These are phyloP conservation scores for human (Homo sapiens) DNA, from an alignment of 2,113 vertebrate genomes.

Conservation along the genomic window GRCh38 chr7:17815501-17816000, in stretches of 20 bases:
- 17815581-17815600: not conserved
- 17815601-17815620: not conserved
- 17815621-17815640: not conserved
- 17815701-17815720: not conserved
- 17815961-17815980: slow-evolving; percentile 9
- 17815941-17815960: not conserved
- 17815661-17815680: not conserved
- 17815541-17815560: too few relatives aligned
- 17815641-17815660: slow-evolving; percentile 20
- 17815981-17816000: not conserved
- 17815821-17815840: not conserved
- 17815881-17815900: not conserved
- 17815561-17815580: too few relatives aligned
- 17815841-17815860: slow-evolving; percentile 9
- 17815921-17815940: not conserved
- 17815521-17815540: too few relatives aligned
- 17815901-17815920: not conserved
- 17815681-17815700: not conserved
- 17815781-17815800: not conserved
- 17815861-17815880: not conserved
- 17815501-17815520: too few relatives aligned
- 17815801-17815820: not conserved
- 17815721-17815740: slow-evolving; percentile 17
- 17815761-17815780: not conserved
- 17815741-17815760: not conserved